Conservation (phyloP, 2,797 vertebrate species). For the Myotis findleyi region DNA sequence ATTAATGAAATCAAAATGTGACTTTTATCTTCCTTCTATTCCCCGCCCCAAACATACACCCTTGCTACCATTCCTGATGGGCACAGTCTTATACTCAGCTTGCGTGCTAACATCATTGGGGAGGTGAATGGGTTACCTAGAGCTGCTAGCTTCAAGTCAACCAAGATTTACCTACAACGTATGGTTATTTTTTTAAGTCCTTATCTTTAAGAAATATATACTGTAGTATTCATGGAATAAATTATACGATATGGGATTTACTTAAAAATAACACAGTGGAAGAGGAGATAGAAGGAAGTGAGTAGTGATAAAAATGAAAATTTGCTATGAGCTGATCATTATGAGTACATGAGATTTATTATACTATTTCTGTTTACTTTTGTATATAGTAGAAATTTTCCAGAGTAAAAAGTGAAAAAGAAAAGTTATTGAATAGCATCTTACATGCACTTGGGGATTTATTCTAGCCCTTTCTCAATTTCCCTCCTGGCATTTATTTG, state of each 20-base stretch:
- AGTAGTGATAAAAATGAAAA: slow-evolving; percentile 55
- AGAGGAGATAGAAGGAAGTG: neutral
- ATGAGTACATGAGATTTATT: neutral
- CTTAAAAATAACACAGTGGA: slow-evolving; percentile 34
- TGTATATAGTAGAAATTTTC: neutral
- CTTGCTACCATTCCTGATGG: neutral
- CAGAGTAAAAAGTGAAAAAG: slow-evolving; percentile 27
- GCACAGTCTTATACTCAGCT: neutral
- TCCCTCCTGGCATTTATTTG: slow-evolving; percentile 45
- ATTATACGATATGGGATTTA: neutral
- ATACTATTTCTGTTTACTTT: slow-evolving; percentile 41
- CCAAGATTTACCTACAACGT: neutral
- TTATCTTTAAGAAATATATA: slow-evolving; percentile 36
- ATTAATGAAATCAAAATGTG: slow-evolving; percentile 24
- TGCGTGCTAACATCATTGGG: neutral
- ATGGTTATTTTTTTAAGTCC: slow-evolving; percentile 1
- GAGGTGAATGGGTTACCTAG: neutral
- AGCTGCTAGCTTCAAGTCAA: neutral
- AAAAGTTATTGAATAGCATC: slow-evolving; percentile 25
- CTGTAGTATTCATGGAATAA: slow-evolving; percentile 6
- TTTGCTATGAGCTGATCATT: neutral
- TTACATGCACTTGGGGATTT: neutral
- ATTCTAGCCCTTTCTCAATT: neutral
- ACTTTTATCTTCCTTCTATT: slow-evolving; percentile 14
- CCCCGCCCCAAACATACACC: neutral